phyloP scores from a whole-genome alignment of 2,888 invertebrate species.

The Automeris io region DNA sequence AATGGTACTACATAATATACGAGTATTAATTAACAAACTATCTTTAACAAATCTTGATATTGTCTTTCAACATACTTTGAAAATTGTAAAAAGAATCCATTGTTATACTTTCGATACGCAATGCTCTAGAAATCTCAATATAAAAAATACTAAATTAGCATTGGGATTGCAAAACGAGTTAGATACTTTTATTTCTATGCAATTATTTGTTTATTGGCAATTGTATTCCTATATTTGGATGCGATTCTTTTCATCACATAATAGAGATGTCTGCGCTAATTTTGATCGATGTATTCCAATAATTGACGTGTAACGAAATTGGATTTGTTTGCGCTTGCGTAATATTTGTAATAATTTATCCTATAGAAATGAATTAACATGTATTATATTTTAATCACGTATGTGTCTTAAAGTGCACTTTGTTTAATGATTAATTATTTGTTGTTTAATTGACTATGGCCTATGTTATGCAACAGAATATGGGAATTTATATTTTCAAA shows the following conservation, averaged over 20 bases:
- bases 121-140: not conserved
- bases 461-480: too few species aligned
- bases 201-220: not conserved
- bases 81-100: not conserved
- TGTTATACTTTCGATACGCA: not conserved
- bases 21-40: too few species aligned
- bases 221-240: not conserved
- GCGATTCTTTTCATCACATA: constrained; percentile 21
- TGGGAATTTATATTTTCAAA: too few species aligned
- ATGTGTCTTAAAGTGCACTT: too few species aligned
- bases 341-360: too few species aligned
- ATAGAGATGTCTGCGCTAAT: constrained; percentile 42
- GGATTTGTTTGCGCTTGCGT: constrained; percentile 19
- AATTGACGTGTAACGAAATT: constrained; percentile 19
- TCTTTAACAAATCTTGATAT: too few species aligned
- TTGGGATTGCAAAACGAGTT: not conserved
- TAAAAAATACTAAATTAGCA: not conserved
- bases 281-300: constrained; percentile 39
- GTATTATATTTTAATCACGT: too few species aligned
- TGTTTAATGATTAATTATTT: too few species aligned
- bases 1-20: not conserved
- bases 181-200: not conserved
- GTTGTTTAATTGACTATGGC: too few species aligned
- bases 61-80: too few species aligned
- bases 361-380: too few species aligned